These are phyloP conservation scores for Mystacides longicornis DNA, from an alignment of 2,888 invertebrate genomes.

Conservation along the genomic window DNA sequence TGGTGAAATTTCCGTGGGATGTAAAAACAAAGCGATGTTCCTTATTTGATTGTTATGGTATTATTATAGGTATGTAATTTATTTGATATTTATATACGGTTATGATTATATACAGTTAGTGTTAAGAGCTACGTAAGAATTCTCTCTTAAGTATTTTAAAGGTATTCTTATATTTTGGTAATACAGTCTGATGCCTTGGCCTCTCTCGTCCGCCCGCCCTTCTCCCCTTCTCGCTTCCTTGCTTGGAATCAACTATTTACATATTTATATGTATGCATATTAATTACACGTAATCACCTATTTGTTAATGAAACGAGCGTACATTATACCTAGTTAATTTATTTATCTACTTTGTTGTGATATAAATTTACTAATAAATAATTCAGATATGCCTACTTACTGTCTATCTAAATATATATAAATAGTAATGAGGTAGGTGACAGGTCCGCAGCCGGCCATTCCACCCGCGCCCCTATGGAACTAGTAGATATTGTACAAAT, in stretches of 20 bases:
- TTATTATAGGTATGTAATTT: constrained; percentile 23
- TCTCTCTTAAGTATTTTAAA: constrained; percentile 22
- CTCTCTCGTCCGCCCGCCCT: background rate
- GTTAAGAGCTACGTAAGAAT: constrained; percentile 25
- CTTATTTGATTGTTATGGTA: constrained; percentile 18
- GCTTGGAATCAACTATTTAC: too few species aligned
- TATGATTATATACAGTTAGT: constrained; percentile 22
- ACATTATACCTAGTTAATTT: constrained; percentile 23
- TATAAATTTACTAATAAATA: constrained; percentile 10
- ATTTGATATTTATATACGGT: constrained; percentile 9
- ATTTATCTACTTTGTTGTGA: constrained; percentile 27
- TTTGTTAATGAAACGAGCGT: background rate
- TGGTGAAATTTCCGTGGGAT: too few species aligned
- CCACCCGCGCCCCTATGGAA: too few species aligned
- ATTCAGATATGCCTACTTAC: background rate
- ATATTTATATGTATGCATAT: constrained; percentile 13
- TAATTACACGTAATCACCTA: constrained; percentile 18
- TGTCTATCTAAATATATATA: background rate
- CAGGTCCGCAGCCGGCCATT: too few species aligned
- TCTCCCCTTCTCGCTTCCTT: background rate
- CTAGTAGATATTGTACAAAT: background rate
- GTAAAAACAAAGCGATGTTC: constrained; percentile 20
- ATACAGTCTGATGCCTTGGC: constrained; percentile 20
- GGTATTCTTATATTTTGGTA: constrained; percentile 16
- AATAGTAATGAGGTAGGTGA: background rate